Evolutionary conservation across 2,797 vertebrate genomes (phyloP), one percentile per base, ranked within the genome.

Genomic region (Notamacropus eugenii): DNA sequence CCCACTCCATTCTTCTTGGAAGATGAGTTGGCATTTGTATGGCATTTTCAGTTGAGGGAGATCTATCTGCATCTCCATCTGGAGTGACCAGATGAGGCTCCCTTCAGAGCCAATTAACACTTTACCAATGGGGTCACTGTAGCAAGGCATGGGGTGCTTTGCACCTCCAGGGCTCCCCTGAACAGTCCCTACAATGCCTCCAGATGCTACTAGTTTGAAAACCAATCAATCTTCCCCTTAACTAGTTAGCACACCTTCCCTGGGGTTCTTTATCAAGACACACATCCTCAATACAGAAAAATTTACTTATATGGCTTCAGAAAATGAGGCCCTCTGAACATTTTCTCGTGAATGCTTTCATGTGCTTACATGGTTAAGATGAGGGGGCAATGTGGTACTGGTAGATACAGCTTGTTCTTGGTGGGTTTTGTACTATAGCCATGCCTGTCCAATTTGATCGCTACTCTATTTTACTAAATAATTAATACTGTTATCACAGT

Each of bases 71-170:
- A 93, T 95, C 95, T 97, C 97, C 97, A 95, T 98, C 97, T 98
- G 98, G 96, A 96, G 95, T 98, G 97, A 96, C 97, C 98, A 98
- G 97, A 98, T 97, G 97, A 97, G 97, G 96, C 97, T 98, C 95
- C 97, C 97, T 98, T 98, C 96, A 97, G 97, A 98, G 97, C 96
- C 97, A 98, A 98, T 98, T 98, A 98, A 97, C 97, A 97, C 98
- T 96, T 98, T 96, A 95, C 95, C 27, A 1, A 93, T 96, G 96
- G 97, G 98, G 97, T 97, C 97, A 97, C 96, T 95, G 96, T 96
- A 93, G 96, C 96, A 92, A 97, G 55, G 96, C 91, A 97, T 55
- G 95, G 97, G 96, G 97, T 96, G 93, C 96, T 98, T 97, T 98
- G 91, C 97, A 97, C 97, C 97, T 98, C 96, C 98, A 98, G 97